These are phyloP conservation scores for Platycheirus albimanus DNA, from an alignment of 2,888 invertebrate species.

Conservation along the genomic window DNA sequence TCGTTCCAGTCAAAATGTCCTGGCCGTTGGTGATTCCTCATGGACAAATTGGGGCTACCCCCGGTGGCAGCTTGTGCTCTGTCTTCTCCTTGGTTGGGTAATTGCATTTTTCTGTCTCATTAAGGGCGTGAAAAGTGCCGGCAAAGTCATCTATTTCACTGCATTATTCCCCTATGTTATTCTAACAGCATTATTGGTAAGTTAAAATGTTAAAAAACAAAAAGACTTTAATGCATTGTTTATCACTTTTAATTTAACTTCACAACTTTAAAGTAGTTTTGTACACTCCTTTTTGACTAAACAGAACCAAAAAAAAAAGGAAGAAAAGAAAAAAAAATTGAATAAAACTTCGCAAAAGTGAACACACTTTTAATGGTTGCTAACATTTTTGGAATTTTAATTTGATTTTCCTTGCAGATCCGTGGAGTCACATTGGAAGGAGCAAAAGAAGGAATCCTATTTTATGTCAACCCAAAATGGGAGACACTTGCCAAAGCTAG, in stretches of 20 bases:
- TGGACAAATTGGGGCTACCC: conserved; percentile 90
- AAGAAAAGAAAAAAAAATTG: too few relatives aligned
- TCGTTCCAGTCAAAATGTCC: conserved; percentile 87
- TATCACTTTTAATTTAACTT: too few relatives aligned
- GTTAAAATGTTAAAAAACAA: conserved; percentile 17
- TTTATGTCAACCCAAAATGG: conserved; percentile 90
- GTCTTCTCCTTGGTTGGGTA: conserved; percentile 90
- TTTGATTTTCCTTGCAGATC: conserved; percentile 76
- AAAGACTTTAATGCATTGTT: too few relatives aligned
- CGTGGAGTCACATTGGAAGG: conserved; percentile 87
- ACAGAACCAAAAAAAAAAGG: too few relatives aligned
- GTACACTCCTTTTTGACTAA: too few relatives aligned
- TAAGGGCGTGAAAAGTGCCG: conserved; percentile 94
- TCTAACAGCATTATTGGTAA: conserved; percentile 85
- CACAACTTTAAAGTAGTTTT: too few relatives aligned
- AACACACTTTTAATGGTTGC: neutral
- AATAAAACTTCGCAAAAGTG: too few relatives aligned
- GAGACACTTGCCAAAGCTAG: conserved; percentile 85
- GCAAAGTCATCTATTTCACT: conserved; percentile 91
- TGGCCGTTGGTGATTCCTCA: conserved; percentile 87
- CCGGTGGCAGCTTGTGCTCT: conserved; percentile 92
- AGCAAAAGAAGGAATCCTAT: conserved; percentile 87
- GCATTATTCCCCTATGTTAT: conserved; percentile 89
- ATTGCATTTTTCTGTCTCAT: conserved; percentile 94
- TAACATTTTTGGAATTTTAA: conserved; percentile 1